Evolutionary conservation across 2,888 invertebrate genomes (phyloP), one percentile per base, ranked within the genome.

Genomic region (Brachylomia viminalis): DNA sequence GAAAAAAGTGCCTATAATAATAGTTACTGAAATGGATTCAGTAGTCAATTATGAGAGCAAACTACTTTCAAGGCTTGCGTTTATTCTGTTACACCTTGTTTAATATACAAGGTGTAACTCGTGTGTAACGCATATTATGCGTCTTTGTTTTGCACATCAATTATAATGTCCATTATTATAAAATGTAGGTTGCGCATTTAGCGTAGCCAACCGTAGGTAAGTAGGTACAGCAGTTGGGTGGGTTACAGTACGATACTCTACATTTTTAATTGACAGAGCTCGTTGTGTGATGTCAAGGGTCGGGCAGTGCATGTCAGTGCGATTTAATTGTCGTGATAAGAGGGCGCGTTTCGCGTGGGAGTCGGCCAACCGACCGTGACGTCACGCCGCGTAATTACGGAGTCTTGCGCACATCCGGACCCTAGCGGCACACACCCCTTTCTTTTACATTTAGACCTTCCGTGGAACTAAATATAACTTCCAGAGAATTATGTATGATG

Each of bases 271-370:
- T 86, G 86, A 88, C 86, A 89, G 86, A 89, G 89, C 87, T 87
- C 88, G 87, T 89, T 88, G 89, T 87, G 87, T 87, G 89, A 89
- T 91, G 90, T 82, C 86, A 84, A 79, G 82, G 85, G 82, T 88
- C 88, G 83, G 68, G 75, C 90, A 88, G 82, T 88, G 87, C 88
- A 89, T 92, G 92, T 92, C 92, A 93, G 90, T 91, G 90, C 92
- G 92, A 94, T 94, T 94, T 93, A 94, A 95, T 94, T 94, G 93
- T 93, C 85, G 88, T 88, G 92, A 92, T 93, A 94, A 93, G 90
- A 90, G 90, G 86, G 90, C 89, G 87, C 88, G 87, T 90, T 89
- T 89, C 87, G 92, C 93, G 93, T 94, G 95, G 92, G 94, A 94
- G 91, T 91, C 89, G 84, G 85, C 83, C 89, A 85, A 82, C 91